Evolutionary conservation across 2,888 invertebrate species (phyloP).

Genomic region (Cheilosia grossa): DNA sequence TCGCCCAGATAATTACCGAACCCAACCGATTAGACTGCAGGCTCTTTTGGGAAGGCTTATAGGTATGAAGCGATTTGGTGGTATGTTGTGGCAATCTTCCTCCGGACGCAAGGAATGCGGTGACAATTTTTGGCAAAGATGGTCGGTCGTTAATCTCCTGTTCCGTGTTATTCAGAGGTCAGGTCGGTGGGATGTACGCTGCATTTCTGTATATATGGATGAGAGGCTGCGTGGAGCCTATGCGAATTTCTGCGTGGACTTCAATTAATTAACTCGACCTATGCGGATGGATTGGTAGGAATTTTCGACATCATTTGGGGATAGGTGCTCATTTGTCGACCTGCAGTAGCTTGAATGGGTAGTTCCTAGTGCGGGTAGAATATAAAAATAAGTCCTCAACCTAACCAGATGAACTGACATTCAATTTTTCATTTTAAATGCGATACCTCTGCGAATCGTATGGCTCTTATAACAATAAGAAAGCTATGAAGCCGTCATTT

Average conservation of each 20-base stretch:
- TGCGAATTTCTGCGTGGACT: constrained; percentile 39
- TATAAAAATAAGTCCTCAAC: too few relatives aligned
- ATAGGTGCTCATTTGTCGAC: background rate
- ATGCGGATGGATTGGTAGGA: constrained; percentile 38
- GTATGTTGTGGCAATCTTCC: constrained; percentile 52
- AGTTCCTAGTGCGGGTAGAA: too few relatives aligned
- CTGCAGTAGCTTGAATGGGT: too few relatives aligned
- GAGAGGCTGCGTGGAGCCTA: constrained; percentile 51
- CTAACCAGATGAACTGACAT: too few relatives aligned
- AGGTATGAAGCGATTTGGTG: constrained; percentile 50
- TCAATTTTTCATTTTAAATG: too few relatives aligned
- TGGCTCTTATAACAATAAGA: too few relatives aligned
- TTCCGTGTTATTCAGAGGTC: constrained; percentile 54
- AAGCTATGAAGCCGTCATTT: too few relatives aligned
- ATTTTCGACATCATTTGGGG: constrained; percentile 32
- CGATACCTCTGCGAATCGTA: too few relatives aligned
- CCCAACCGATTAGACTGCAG: constrained; percentile 55
- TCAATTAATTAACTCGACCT: constrained; percentile 67
- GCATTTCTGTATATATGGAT: constrained; percentile 20
- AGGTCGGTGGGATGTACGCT: constrained; percentile 52
- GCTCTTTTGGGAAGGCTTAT: constrained; percentile 45
- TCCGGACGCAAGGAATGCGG: constrained; percentile 54
- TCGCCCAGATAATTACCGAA: constrained; percentile 59
- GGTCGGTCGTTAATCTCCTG: constrained; percentile 66
- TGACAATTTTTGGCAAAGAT: constrained; percentile 62